These are phyloP conservation scores for Aphrocallistes beatrix DNA, from an alignment of 37 sponge, comb jelly and placozoan genomes.

Conservation along the genomic window DNA sequence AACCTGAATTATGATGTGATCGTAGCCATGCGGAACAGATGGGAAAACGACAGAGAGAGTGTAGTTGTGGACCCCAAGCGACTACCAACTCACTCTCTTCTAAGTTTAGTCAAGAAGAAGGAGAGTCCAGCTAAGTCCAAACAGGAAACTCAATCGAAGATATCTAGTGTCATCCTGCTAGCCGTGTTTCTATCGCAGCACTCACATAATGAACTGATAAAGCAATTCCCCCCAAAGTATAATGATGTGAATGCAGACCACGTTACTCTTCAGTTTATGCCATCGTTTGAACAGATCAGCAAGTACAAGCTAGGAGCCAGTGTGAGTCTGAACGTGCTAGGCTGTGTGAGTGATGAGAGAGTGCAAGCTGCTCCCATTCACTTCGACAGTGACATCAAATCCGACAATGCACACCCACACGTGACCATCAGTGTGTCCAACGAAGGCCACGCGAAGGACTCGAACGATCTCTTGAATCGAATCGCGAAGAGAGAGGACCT, in stretches of 20 bases:
- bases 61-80: conserved; percentile 38
- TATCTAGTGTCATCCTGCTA: neutral
- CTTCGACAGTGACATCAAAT: conserved; percentile 17
- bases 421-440: conserved; percentile 58
- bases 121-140: neutral
- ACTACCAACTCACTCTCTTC: neutral
- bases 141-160: neutral
- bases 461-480: conserved; percentile 43
- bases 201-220: conserved; percentile 41
- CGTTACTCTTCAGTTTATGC: conserved; percentile 53
- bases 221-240: conserved; percentile 29
- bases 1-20: conserved; percentile 22
- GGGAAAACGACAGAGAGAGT: conserved; percentile 52
- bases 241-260: conserved; percentile 37
- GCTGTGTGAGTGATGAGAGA: conserved; percentile 29
- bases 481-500: neutral
- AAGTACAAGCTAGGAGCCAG: conserved; percentile 28
- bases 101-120: neutral
- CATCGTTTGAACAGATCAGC: conserved; percentile 20
- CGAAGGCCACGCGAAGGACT: conserved; percentile 29
- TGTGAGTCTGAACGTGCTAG: conserved; percentile 34
- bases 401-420: conserved; percentile 47
- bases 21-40: conserved; percentile 27
- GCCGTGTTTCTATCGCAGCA: conserved; percentile 40
- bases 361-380: conserved; percentile 51